Evolutionary conservation across 2,113 vertebrate species (phyloP).

Genomic region (Myrmecobius fasciatus): DNA sequence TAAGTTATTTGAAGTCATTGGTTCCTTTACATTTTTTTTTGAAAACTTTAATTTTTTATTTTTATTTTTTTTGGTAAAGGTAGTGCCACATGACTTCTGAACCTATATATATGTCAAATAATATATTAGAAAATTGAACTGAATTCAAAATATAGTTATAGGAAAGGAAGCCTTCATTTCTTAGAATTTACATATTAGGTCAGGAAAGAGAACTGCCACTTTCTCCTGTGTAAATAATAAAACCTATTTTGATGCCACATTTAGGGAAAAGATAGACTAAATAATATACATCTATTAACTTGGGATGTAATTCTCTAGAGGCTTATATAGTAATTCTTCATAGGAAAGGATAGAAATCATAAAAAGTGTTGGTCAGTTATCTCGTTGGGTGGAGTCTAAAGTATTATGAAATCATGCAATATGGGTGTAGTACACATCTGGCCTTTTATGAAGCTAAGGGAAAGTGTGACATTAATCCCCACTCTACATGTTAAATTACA

Average conservation of each 20-base stretch:
- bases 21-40: not conserved
- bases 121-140: constrained; percentile 45
- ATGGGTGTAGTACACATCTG: constrained; percentile 71
- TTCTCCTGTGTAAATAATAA: constrained; percentile 39
- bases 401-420: constrained; percentile 74
- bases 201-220: constrained; percentile 7
- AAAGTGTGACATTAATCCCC: constrained; percentile 71
- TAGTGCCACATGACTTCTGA: not conserved
- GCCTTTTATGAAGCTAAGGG: constrained; percentile 66
- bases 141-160: constrained; percentile 28
- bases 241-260: constrained; percentile 11
- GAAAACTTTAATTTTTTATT: not conserved
- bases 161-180: constrained; percentile 13
- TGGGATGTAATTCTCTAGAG: constrained; percentile 56
- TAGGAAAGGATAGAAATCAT: constrained; percentile 57
- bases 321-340: constrained; percentile 54
- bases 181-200: constrained; percentile 30
- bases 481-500: constrained; percentile 59
- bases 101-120: not conserved
- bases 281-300: constrained; percentile 31
- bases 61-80: not conserved
- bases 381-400: constrained; percentile 69
- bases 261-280: constrained; percentile 53
- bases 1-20: not conserved
- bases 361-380: constrained; percentile 68